Percentiles rank a stretch among this genome's conserved stretches.
phyloP scores from a whole-genome alignment of 1,140 invertebrate genomes.

The Brachystomella parvula region DNA sequence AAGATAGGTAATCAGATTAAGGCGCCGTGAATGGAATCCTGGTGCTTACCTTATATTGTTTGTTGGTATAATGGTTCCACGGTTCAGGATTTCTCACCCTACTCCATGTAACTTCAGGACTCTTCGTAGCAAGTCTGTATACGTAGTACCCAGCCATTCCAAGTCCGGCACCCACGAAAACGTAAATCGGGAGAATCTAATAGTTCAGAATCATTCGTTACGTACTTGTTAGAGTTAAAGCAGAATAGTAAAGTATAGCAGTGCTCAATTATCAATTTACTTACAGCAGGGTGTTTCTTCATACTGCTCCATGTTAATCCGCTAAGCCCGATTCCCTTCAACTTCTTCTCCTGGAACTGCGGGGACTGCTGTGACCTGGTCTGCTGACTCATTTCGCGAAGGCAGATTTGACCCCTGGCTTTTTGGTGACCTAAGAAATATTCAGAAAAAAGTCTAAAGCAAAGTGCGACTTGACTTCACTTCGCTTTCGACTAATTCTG shows the following conservation, averaged over 20 bases:
- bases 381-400: background rate
- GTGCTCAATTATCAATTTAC: slow-evolving; percentile 30
- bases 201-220: slow-evolving; percentile 10
- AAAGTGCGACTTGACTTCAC: background rate
- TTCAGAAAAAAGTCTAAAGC: background rate
- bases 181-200: slow-evolving; percentile 68
- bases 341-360: background rate
- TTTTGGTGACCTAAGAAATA: background rate
- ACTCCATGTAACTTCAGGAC: slow-evolving; percentile 71
- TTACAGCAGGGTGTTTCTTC: slow-evolving; percentile 57
- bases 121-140: slow-evolving; percentile 56
- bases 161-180: slow-evolving; percentile 58
- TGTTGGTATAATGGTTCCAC: slow-evolving; percentile 65
- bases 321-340: slow-evolving; percentile 22
- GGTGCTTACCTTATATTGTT: slow-evolving; percentile 74
- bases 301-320: slow-evolving; percentile 40
- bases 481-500: background rate
- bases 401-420: background rate
- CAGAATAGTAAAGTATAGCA: background rate
- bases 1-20: too few species aligned
- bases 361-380: background rate
- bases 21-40: background rate
- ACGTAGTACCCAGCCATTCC: slow-evolving; percentile 53
- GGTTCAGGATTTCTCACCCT: slow-evolving; percentile 62
- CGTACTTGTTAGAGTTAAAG: background rate